Conservation (phyloP, 1,140 invertebrate genomes). For the Drosophila ercepeae region DNA sequence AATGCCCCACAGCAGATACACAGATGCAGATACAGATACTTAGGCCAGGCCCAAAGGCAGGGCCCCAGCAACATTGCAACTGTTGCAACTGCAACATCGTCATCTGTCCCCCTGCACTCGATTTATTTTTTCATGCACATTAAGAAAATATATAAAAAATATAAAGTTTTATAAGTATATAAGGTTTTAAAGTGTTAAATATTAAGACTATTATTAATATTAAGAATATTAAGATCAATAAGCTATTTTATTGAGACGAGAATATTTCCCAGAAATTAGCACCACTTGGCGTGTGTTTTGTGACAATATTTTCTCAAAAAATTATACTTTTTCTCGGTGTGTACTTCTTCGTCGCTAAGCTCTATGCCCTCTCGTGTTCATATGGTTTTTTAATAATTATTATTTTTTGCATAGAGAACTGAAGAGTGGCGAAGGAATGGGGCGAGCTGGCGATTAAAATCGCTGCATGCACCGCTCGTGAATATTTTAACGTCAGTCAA, state of each 20-base stretch:
- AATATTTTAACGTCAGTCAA: conserved; percentile 82
- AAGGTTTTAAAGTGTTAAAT: no score
- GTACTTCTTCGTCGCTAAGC: conserved; percentile 38
- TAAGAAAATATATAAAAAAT: neutral
- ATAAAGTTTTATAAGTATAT: no score
- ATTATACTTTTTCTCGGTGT: conserved; percentile 3
- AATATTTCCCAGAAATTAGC: neutral
- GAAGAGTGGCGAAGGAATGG: conserved; percentile 62
- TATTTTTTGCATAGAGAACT: conserved; percentile 73
- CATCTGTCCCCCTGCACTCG: conserved; percentile 73
- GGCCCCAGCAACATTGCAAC: conserved; percentile 51
- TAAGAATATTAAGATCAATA: no score
- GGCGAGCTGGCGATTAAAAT: conserved; percentile 75
- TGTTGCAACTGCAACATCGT: conserved; percentile 60
- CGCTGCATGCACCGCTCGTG: conserved; percentile 67
- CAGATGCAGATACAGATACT: conserved; percentile 48
- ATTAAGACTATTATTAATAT: neutral
- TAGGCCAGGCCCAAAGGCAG: conserved; percentile 63
- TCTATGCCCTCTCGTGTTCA: conserved; percentile 46
- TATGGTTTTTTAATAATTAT: conserved; percentile 79
- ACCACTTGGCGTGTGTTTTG: neutral
- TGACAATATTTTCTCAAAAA: neutral
- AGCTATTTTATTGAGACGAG: neutral
- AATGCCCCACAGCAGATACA: conserved; percentile 45
- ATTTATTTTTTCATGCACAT: conserved; percentile 47